Base-by-base conservation (phyloP, 2,888 invertebrate species). In the Chaetoderma sp. region DNA sequence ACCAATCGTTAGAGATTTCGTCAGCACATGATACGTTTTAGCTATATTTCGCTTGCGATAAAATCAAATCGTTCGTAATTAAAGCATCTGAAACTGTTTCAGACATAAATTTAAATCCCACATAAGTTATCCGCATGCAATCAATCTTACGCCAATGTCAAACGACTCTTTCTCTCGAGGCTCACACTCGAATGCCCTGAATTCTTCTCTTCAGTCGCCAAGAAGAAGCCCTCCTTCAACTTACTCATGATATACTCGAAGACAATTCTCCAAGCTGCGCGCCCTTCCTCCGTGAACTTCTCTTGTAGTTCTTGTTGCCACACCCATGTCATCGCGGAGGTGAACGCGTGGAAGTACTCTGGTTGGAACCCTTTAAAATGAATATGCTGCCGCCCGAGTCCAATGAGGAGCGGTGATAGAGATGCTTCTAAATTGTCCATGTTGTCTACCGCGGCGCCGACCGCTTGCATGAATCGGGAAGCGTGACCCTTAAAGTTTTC, bases 391-490 rank as follows among this genome's bases (percentile, higher is more conserved):
- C 73, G 60, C 10, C 81, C 81, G 5, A 81, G 69, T 2, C 71
- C 71, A n/a, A 73, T 67, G 39, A 81, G 63, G 16, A 79, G 62
- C 10, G 78, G 76, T 5, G 70, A 61, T 64, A 81, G 66, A 0
- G 70, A 60, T 10, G 57, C 57, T 13, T 78, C 74, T 6, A 77
- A 65, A 58, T 78, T 71, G 59, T 78, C 72, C 6, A 79, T 73
- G 55, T 80, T 78, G 44, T 79, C 79, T 0, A 80, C 74, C 2
- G 77, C 78, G 2, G 79, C 78, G 2, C 78, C 78, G 21, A 82
- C 76, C n/a, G 80, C 79, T 56, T 80, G 79, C 79, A 81, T 80
- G 65, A 82, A 82, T n/a, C 82, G 63, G n/a, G 77, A 69, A 16
- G 82, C 80, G 47, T 82, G 82, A 6, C 78, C 77, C 50, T 67